These are phyloP conservation scores for Micropterix aruncella DNA, from an alignment of 2,888 invertebrate species.

Conservation along the genomic window DNA sequence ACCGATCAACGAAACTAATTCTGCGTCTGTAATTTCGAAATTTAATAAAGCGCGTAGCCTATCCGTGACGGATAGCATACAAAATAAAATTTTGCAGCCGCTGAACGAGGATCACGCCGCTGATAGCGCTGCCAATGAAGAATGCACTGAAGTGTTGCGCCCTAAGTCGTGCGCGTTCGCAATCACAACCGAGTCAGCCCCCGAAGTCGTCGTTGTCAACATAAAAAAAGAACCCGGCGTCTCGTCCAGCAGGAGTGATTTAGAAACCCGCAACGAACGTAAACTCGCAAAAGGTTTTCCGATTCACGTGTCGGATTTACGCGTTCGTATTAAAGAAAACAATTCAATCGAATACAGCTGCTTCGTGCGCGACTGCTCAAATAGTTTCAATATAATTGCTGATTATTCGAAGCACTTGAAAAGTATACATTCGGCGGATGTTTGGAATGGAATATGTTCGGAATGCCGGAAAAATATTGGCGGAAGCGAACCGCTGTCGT, in stretches of 20 bases:
- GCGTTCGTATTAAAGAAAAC: constrained; percentile 1
- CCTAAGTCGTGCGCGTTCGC: neutral
- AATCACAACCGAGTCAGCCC: neutral
- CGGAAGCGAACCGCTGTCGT: constrained; percentile 24
- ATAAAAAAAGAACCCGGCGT: constrained; percentile 2
- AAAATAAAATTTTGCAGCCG: neutral
- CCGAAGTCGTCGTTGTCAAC: neutral
- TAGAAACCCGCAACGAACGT: neutral
- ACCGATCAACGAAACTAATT: neutral
- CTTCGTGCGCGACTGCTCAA: constrained; percentile 18
- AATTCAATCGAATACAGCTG: constrained; percentile 13
- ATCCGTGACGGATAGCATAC: neutral
- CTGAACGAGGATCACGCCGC: no score
- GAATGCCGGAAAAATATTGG: constrained; percentile 28
- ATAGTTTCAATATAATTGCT: constrained; percentile 18
- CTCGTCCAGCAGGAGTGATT: no score
- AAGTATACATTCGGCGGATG: constrained; percentile 20
- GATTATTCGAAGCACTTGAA: constrained; percentile 20
- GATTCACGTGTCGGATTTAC: constrained; percentile 3
- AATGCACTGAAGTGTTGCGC: neutral
- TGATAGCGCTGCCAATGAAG: no score
- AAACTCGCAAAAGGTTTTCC: neutral
- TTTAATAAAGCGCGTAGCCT: neutral
- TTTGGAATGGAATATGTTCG: constrained; percentile 42
- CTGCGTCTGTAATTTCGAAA: neutral